A percentile compares a stretch with the other conserved stretches of the same genome.
These are phyloP conservation scores for Agrochola lychnidis DNA, from an alignment of 2,888 invertebrate genomes.

Conservation along the genomic window DNA sequence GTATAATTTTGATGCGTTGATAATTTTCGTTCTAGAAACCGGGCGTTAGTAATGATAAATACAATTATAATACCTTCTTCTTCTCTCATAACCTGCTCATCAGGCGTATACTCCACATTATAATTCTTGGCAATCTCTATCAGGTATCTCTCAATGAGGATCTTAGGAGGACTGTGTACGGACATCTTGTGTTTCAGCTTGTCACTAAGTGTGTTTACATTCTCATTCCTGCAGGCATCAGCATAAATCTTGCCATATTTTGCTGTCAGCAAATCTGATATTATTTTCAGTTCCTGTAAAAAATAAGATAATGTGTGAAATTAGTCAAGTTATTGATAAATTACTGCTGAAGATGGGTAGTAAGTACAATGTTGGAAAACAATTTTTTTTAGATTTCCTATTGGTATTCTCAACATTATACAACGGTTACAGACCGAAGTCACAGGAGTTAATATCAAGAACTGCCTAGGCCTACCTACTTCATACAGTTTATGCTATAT, in stretches of 20 bases:
- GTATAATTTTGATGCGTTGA: too few relatives aligned
- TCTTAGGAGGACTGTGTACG: conserved; percentile 98
- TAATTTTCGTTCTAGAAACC: too few relatives aligned
- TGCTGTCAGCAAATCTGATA: conserved; percentile 96
- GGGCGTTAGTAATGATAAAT: neutral
- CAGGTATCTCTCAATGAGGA: conserved; percentile 97
- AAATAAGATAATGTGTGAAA: neutral
- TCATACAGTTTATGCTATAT: neutral
- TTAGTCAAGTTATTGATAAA: neutral
- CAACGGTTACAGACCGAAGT: neutral
- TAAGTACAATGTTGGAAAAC: neutral
- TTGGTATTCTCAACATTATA: neutral
- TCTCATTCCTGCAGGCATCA: conserved; percentile 96
- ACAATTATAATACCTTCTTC: conserved; percentile 88
- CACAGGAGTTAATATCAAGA: neutral
- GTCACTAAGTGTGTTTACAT: conserved; percentile 95
- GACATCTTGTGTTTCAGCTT: conserved; percentile 98
- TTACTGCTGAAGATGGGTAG: neutral
- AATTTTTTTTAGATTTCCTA: neutral
- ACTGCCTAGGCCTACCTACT: neutral
- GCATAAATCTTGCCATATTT: conserved; percentile 99
- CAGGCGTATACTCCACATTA: conserved; percentile 98
- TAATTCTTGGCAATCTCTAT: conserved; percentile 99
- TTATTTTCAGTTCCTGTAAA: conserved; percentile 92
- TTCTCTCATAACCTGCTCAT: conserved; percentile 96